Evolutionary conservation across 35 echinoderm and acorn worm species (phyloP).

Genomic region (Ptychodera flava): DNA sequence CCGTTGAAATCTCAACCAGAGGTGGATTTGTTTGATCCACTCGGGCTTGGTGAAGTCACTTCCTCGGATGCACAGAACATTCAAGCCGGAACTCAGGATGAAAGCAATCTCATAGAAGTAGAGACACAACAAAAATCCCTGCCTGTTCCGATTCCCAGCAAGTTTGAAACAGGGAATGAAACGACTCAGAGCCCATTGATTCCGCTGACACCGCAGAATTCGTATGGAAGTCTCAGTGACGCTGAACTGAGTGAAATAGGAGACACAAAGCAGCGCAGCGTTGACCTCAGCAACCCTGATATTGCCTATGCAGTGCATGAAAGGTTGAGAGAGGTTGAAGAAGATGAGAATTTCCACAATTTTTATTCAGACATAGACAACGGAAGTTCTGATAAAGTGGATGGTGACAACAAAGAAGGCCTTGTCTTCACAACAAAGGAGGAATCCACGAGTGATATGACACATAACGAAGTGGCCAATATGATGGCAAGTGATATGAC

Average conservation of each 20-base stretch:
- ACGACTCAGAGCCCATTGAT: neutral
- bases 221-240: neutral
- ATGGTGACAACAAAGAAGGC: neutral
- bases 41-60: too few relatives aligned
- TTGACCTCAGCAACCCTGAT: neutral
- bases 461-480: neutral
- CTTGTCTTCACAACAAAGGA: neutral
- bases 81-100: too few relatives aligned
- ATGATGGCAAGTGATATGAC: neutral
- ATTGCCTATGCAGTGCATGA: neutral
- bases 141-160: neutral
- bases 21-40: too few relatives aligned
- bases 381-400: too few relatives aligned
- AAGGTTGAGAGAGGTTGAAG: neutral
- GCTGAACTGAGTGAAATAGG: neutral
- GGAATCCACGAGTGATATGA: neutral
- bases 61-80: too few relatives aligned
- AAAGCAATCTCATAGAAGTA: too few relatives aligned
- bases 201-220: neutral
- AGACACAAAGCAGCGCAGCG: neutral
- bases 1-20: too few relatives aligned
- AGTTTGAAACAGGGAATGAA: neutral
- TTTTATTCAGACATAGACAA: neutral
- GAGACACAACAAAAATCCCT: too few relatives aligned
- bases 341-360: neutral